phyloP scores from a whole-genome alignment of 2,888 invertebrate species.

The Fissipunctia ypsillon region DNA sequence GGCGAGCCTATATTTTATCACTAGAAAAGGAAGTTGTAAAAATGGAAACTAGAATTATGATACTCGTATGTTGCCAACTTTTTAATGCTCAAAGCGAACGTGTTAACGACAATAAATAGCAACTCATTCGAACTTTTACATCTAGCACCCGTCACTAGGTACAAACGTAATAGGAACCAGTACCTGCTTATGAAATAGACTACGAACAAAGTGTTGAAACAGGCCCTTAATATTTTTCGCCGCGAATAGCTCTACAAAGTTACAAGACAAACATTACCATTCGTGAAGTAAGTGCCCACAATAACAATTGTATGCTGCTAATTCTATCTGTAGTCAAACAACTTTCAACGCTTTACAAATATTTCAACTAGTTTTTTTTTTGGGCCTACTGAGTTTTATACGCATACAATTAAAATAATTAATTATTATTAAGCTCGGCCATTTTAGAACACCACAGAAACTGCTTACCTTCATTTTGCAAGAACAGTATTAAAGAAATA shows the following conservation, averaged over 20 bases:
- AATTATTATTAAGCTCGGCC: no score
- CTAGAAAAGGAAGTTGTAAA: not conserved
- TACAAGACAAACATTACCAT: slow-evolving; percentile 25
- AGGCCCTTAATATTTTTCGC: slow-evolving; percentile 8
- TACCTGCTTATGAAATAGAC: not conserved
- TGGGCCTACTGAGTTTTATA: not conserved
- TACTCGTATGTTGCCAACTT: not conserved
- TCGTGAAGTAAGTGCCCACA: not conserved
- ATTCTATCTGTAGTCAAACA: not conserved
- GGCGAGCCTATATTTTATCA: no score
- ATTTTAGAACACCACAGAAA: not conserved
- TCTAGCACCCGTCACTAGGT: not conserved
- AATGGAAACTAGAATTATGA: slow-evolving; percentile 27
- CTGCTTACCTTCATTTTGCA: not conserved
- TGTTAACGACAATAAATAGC: not conserved
- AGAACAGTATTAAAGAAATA: not conserved
- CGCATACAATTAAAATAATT: not conserved
- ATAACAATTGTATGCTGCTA: not conserved
- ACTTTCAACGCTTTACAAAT: slow-evolving; percentile 28
- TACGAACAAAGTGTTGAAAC: not conserved
- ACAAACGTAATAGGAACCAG: not conserved
- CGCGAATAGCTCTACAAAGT: slow-evolving; percentile 5
- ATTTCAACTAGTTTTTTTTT: slow-evolving; percentile 9
- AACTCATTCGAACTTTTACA: not conserved
- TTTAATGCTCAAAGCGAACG: not conserved